Evolutionary conservation across 2,797 vertebrate genomes (phyloP).

Genomic region (Acestrorhynchus altus): DNA sequence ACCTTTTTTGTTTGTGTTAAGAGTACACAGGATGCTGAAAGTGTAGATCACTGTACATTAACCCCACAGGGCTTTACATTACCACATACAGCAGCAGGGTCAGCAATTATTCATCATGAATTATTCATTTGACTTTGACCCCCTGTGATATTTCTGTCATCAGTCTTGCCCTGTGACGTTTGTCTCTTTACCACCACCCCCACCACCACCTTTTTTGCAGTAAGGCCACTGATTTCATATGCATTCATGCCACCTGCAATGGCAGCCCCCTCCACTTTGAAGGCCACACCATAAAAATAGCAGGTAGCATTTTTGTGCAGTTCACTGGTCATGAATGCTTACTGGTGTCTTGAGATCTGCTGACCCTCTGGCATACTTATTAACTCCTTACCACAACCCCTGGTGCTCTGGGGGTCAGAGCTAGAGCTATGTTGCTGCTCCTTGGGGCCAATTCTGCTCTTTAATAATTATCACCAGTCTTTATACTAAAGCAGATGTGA

Average conservation of each 20-base stretch:
- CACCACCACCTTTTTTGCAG: constrained; percentile 60
- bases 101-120: constrained; percentile 64
- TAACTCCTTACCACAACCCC: constrained; percentile 31
- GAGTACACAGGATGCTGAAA: constrained; percentile 1
- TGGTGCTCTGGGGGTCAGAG: constrained; percentile 23
- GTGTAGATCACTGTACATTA: constrained; percentile 11
- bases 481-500: neutral
- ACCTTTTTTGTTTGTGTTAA: neutral
- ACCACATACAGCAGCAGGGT: constrained; percentile 57
- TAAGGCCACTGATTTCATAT: constrained; percentile 55
- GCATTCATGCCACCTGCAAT: constrained; percentile 56
- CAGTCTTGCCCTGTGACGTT: constrained; percentile 60
- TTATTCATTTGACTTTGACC: constrained; percentile 72
- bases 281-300: constrained; percentile 47
- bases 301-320: constrained; percentile 46
- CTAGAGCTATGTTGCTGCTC: neutral
- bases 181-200: constrained; percentile 48
- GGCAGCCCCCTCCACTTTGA: constrained; percentile 33
- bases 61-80: neutral
- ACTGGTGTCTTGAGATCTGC: constrained; percentile 54
- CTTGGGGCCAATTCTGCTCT: neutral
- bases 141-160: constrained; percentile 28
- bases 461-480: neutral
- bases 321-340: constrained; percentile 43
- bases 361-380: constrained; percentile 43